A percentile compares a stretch with the other conserved stretches of the same genome.
phyloP scores from a whole-genome alignment of 2,888 invertebrate species.

The Spodoptera exigua region DNA sequence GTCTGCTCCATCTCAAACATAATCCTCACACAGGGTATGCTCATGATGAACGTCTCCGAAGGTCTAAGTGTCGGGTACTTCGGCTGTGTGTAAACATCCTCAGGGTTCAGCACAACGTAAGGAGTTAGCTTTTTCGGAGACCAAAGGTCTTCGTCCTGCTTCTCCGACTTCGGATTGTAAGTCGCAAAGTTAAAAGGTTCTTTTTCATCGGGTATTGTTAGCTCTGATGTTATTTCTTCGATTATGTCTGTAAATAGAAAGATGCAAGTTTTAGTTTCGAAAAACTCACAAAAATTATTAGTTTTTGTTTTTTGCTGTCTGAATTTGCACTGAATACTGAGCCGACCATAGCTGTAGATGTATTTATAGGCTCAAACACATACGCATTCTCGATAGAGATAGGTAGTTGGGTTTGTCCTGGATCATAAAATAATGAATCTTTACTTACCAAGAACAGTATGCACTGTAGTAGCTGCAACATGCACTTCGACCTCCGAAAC shows the following conservation, averaged over 20 bases:
- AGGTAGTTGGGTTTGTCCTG: no score
- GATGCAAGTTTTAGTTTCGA: no score
- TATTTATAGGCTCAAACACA: no score
- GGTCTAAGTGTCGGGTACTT: constrained; percentile 79
- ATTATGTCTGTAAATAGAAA: constrained; percentile 79
- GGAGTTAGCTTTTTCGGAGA: constrained; percentile 91
- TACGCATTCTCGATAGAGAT: no score
- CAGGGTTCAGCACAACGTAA: constrained; percentile 67
- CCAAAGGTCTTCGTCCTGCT: constrained; percentile 91
- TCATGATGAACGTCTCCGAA: constrained; percentile 85
- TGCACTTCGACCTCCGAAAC: constrained; percentile 92
- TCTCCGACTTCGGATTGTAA: constrained; percentile 77
- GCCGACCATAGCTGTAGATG: no score
- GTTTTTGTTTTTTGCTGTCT: no score
- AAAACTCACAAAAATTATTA: no score
- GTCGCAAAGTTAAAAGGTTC: constrained; percentile 85
- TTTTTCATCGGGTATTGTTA: constrained; percentile 82
- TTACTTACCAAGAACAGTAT: constrained; percentile 90
- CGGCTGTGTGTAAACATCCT: constrained; percentile 77
- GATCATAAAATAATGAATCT: no score
- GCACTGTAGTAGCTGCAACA: constrained; percentile 92
- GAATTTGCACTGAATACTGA: no score
- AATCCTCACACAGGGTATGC: constrained; percentile 89
- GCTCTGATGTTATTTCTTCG: constrained; percentile 82
- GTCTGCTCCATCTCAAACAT: constrained; percentile 91